Base-by-base conservation (phyloP, 2,113 vertebrate species). In the Sinocyclocheilus anshuiensis region DNA sequence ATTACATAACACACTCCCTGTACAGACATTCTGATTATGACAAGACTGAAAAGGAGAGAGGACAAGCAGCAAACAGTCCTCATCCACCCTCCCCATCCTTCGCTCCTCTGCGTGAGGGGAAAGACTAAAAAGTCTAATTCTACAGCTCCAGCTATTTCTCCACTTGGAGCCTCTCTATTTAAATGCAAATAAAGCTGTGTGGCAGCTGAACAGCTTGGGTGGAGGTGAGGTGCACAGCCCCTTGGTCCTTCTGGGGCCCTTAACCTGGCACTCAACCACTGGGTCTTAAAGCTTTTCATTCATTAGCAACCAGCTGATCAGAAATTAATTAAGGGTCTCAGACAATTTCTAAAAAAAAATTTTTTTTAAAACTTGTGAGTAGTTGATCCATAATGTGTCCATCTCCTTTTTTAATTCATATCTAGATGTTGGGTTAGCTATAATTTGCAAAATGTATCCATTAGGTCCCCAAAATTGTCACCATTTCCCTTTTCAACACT, bases 121-220 rank as follows among this genome's bases (percentile, higher is more conserved):
- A 85, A 89, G 71, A 77, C 78, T 87, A 83, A 82, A 82, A 24
- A 84, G 78, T 45, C 75, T 59, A 80, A 69, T 86, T 86, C 77
- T 79, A 50, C 57, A 86, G 67, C 74, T n/a, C 78, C 50, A 61
- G 80, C 76, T 80, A 77, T 33, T 61, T 86, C 84, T 85, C 59
- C 48, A 79, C 36, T 57, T 72, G 74, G 82, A 89, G 80, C 53
- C 71, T 84, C 90, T 89, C 91, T 84, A 94, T 95, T 95, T 92
- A 94, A 91, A 95, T 95, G 94, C 92, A 94, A 95, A 95, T 94
- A 83, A 82, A 72, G 39, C 57, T 86, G 89, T 90, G 87, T 90
- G 88, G 86, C 89, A 88, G 91, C 91, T 90, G 92, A 92, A 87
- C 92, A 90, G 92, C 91, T 88, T 93, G 92, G 92, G 91, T 85